Base-by-base conservation (phyloP, 2,113 vertebrate genomes). In the Platysternon megacephalum region DNA sequence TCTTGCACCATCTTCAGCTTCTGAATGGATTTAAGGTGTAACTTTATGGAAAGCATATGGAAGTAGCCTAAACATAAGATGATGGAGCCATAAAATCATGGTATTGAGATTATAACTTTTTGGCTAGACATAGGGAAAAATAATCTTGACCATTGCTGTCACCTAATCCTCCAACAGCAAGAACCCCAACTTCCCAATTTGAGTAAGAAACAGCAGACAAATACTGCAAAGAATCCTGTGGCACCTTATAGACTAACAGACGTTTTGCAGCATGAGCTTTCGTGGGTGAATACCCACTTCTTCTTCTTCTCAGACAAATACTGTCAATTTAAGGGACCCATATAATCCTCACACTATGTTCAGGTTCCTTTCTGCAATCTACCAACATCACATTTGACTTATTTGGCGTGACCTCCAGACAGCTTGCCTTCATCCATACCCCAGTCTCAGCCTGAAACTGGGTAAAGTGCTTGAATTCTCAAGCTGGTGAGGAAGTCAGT, bases 51-150 rank as follows among this genome's bases (percentile, higher is more conserved):
- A 96, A 93, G 87, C 79, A 65, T 53, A 68, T 82, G 65, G 39
- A 5, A 21, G 42, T 56, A 94, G 12, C 44, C 29, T 80, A 39
- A 61, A 84, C 4, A 2, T 58, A 51, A 79, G 55, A 32, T 83
- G 94, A 95, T 65, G 52, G 85, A 92, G 52, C 84, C 56, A 58
- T 85, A 80, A 96, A 52, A 81, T 84, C 84, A 32, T 91, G 81
- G 79, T 2, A 29, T 6, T 82, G 39, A 93, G 4, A 13, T 93
- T 86, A 72, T 26, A 91, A 46, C 76, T 95, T 88, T 32, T 65
- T 39, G 56, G 44, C 3, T 0, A 3, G n/a, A 79, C 51, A 51
- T 8, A 85, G 21, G 42, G 24, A 29, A 46, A 90, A 91, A 93
- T 79, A 39, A 0, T 80, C 5, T 29, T 89, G 56, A 16, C 11